A percentile compares a stretch with the other conserved stretches of the same genome.
Conservation (phyloP, 2,888 invertebrate species). For the Zhuqinia jingwanae region DNA sequence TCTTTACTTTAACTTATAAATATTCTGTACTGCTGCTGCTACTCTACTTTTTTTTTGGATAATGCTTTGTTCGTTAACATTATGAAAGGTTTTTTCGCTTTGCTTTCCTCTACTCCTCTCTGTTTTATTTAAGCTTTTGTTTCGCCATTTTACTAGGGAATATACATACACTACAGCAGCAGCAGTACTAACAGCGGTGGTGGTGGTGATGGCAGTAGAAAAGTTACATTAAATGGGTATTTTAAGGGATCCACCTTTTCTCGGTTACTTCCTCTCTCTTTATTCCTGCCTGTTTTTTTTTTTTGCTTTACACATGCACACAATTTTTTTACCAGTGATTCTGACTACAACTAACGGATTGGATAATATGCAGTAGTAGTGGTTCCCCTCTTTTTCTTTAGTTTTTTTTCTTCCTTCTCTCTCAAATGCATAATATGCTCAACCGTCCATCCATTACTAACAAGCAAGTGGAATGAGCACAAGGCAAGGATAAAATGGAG, state of each 20-base stretch:
- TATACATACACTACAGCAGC: background rate
- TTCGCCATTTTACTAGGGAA: slow-evolving; percentile 26
- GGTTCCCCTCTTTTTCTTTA: background rate
- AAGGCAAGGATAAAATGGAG: slow-evolving; percentile 63
- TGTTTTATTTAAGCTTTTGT: slow-evolving; percentile 6
- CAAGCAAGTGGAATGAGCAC: too few relatives aligned
- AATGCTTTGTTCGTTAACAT: background rate
- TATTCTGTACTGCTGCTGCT: background rate
- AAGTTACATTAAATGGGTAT: background rate
- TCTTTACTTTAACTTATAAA: slow-evolving; percentile 35
- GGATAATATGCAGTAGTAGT: background rate
- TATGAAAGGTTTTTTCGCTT: background rate
- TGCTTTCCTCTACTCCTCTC: background rate
- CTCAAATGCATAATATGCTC: background rate
- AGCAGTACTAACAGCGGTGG: too few relatives aligned
- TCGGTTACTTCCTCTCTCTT: background rate
- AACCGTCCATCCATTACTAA: slow-evolving; percentile 63
- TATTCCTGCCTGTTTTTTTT: too few relatives aligned
- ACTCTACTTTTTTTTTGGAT: too few relatives aligned
- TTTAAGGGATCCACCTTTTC: slow-evolving; percentile 23
- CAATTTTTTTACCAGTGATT: too few relatives aligned
- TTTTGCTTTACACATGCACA: background rate
- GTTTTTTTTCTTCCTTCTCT: slow-evolving; percentile 11
- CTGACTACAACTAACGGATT: too few relatives aligned
- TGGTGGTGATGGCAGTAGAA: background rate